Evolutionary conservation across 2,888 invertebrate species (phyloP), one percentile per base, ranked within the genome.

Genomic region (Dynastes maya): DNA sequence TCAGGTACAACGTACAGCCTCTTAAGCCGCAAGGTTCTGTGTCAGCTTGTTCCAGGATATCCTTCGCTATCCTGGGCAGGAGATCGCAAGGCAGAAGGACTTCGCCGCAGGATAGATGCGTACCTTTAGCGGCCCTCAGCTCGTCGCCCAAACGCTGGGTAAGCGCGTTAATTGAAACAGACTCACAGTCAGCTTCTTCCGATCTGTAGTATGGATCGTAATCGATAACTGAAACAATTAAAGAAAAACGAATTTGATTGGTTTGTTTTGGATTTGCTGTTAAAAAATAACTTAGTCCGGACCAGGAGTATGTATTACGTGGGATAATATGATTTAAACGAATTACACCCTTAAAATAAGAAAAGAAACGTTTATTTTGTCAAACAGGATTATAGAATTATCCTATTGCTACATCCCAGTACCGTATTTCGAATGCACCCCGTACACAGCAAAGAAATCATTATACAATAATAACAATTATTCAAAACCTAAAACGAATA

Each of bases 1-100:
- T 94, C 77, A 97, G 93, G 88, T 94, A 95, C 80, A 97, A 91
- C 16, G 95, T 94, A 86, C 96, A 96, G 58, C 97, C 97, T 83
- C 95, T 90, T 55, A 97, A 92, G 78, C 97, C 97, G 89, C 96
- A 97, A 22, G 97, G 96, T 89, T 97, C 97, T 63, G 94, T 93
- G 86, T 96, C 96, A 1, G 97, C 95, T 89, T 95, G 93, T 78
- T 92, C 91, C 78, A 97, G 91, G 80, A 96, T 94, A 87, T 96
- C 94, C 82, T 93, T 91, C 67, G 97, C 93, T 80, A 97, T 94
- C 82, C 94, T 91, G 81, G 94, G 93, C 78, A 96, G 91, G 81
- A 97, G 92, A 88, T 95, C 95, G 75, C 94, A 94, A 53, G 97
- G 97, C 83, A 97, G 91, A 81, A 96, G 91, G 79, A 97, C 96